A percentile compares a stretch with the other conserved stretches of the same genome.
phyloP scores from a whole-genome alignment of 2,797 vertebrate species.

The Petrocephalus schoutedeni region DNA sequence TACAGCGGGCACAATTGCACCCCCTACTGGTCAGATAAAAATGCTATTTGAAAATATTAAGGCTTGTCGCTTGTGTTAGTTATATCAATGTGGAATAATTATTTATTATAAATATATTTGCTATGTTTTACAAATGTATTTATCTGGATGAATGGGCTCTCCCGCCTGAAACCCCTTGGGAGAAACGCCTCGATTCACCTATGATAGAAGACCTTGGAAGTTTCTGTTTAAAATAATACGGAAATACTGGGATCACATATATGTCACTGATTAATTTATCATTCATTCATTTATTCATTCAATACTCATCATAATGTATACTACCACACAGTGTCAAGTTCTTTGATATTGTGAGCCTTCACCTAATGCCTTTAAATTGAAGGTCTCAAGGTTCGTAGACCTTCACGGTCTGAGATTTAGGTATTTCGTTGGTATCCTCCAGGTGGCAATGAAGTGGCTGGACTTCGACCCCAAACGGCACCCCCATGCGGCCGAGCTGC shows the following conservation, averaged over 20 bases:
- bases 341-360: neutral
- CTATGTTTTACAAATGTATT: neutral
- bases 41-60: neutral
- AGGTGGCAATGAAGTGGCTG: conserved; percentile 75
- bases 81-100: neutral
- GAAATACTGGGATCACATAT: neutral
- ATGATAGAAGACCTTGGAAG: no score
- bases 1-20: neutral
- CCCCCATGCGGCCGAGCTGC: conserved; percentile 63
- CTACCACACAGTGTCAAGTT: neutral
- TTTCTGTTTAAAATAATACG: neutral
- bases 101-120: neutral
- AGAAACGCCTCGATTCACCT: no score
- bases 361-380: neutral
- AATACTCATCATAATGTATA: neutral
- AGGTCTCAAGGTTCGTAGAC: neutral
- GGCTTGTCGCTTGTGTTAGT: neutral
- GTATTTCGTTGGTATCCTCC: conserved; percentile 5
- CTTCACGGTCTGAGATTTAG: neutral
- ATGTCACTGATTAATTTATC: neutral
- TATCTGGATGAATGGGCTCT: no score
- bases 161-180: no score
- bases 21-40: neutral
- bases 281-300: neutral
- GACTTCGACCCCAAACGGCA: conserved; percentile 70